These are phyloP conservation scores for Actinostola sp. DNA, from an alignment of 92 coral and sea anemone genomes.

Conservation along the genomic window DNA sequence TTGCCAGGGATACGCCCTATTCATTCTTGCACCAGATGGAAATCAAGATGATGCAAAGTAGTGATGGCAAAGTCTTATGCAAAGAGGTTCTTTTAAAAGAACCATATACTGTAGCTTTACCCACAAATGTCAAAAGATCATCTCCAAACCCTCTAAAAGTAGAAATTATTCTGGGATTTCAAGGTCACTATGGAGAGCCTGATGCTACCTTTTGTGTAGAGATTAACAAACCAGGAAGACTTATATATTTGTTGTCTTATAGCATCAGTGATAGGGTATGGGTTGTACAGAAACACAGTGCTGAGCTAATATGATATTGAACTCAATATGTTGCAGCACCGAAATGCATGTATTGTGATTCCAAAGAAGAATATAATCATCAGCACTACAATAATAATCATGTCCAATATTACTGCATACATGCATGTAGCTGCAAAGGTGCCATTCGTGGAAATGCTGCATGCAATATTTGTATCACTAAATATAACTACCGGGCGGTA, in stretches of 20 bases:
- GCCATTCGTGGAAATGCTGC: too few relatives aligned
- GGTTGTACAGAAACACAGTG: background rate
- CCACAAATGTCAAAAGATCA: slow-evolving; percentile 21
- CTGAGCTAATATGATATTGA: too few relatives aligned
- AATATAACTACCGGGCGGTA: too few relatives aligned
- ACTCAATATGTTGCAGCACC: too few relatives aligned
- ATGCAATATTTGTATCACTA: too few relatives aligned
- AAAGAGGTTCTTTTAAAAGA: slow-evolving; percentile 60
- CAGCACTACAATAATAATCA: too few relatives aligned
- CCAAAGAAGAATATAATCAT: too few relatives aligned
- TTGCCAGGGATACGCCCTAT: slow-evolving; percentile 66
- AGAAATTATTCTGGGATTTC: slow-evolving; percentile 51
- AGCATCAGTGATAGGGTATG: slow-evolving; percentile 3
- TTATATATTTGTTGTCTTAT: slow-evolving; percentile 50
- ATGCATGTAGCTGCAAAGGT: too few relatives aligned
- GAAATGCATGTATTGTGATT: too few relatives aligned
- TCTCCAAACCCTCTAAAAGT: slow-evolving; percentile 31
- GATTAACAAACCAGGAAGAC: slow-evolving; percentile 47
- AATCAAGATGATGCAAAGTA: slow-evolving; percentile 47
- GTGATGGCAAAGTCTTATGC: slow-evolving; percentile 37
- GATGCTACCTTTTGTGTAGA: slow-evolving; percentile 45
- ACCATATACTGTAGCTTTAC: slow-evolving; percentile 59
- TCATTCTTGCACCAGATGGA: slow-evolving; percentile 62
- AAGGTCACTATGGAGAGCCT: slow-evolving; percentile 75
- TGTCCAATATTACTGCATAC: too few relatives aligned